Evolutionary conservation across 2,888 invertebrate genomes (phyloP).

Genomic region (Oxycera nigricornis): DNA sequence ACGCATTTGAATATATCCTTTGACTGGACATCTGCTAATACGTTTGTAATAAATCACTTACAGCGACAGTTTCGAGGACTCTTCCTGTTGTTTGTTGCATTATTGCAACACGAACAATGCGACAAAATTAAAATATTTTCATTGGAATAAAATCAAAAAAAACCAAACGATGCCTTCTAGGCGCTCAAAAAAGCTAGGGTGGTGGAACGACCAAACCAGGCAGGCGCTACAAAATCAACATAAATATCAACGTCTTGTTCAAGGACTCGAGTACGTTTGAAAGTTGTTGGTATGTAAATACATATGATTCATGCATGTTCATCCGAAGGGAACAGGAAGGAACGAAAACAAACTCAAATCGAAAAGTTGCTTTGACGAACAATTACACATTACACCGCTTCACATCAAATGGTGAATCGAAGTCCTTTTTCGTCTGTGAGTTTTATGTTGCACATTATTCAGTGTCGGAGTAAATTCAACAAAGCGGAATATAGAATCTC

Average conservation of each 20-base stretch:
- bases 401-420: constrained; percentile 10
- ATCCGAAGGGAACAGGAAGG: neutral
- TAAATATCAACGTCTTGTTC: neutral
- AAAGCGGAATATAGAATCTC: neutral
- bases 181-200: constrained; percentile 9
- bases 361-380: constrained; percentile 33
- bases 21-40: constrained; percentile 38
- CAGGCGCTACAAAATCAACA: neutral
- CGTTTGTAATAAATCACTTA: constrained; percentile 37
- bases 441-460: neutral
- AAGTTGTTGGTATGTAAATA: neutral
- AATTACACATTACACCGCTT: constrained; percentile 26
- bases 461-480: neutral
- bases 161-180: neutral
- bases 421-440: neutral
- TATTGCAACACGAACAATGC: constrained; percentile 26
- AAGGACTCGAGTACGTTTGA: neutral
- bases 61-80: constrained; percentile 28
- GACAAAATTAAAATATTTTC: constrained; percentile 37
- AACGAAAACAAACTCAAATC: neutral
- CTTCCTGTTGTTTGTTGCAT: constrained; percentile 21
- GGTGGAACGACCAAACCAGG: neutral
- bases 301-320: neutral
- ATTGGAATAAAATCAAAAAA: constrained; percentile 8
- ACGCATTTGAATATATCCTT: neutral